A percentile compares a stretch with the other conserved stretches of the same genome.
These are phyloP conservation scores for Pseudomyrmex pallidus DNA, from an alignment of 1,140 invertebrate genomes.

Conservation along the genomic window DNA sequence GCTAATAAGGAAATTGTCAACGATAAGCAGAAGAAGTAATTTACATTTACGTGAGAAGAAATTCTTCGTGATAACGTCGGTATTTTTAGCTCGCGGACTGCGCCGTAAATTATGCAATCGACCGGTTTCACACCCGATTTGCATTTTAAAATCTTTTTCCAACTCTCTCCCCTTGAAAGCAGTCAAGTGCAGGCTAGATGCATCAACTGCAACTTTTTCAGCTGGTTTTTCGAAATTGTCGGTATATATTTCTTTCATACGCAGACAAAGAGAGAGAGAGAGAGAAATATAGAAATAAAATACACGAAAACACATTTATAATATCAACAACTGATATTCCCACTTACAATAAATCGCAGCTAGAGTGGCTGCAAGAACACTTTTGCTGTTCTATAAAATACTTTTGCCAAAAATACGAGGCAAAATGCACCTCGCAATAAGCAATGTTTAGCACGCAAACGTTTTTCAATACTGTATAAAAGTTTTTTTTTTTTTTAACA, in stretches of 20 bases:
- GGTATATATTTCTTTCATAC: constrained; percentile 48
- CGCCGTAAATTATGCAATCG: constrained; percentile 53
- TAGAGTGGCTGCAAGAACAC: too few relatives aligned
- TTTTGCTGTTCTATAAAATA: too few relatives aligned
- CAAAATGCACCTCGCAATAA: too few relatives aligned
- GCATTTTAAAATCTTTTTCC: constrained; percentile 56
- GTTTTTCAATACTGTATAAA: too few relatives aligned
- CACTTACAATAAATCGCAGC: too few relatives aligned
- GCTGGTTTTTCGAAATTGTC: constrained; percentile 31
- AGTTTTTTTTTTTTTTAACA: too few relatives aligned
- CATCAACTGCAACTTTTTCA: constrained; percentile 59
- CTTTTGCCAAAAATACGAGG: too few relatives aligned
- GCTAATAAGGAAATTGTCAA: constrained; percentile 49
- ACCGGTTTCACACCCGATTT: constrained; percentile 27
- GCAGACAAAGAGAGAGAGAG: not conserved
- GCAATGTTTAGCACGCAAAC: too few relatives aligned
- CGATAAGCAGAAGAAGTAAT: constrained; percentile 55
- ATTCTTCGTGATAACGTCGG: constrained; percentile 48
- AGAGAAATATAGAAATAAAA: too few relatives aligned
- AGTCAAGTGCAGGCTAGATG: constrained; percentile 69
- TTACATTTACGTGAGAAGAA: constrained; percentile 55
- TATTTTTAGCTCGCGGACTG: constrained; percentile 31
- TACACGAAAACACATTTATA: too few relatives aligned
- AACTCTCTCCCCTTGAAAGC: constrained; percentile 54
- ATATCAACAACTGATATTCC: too few relatives aligned